Conservation (phyloP, 2,797 vertebrate species). For the Mormyrops attenuatus region DNA sequence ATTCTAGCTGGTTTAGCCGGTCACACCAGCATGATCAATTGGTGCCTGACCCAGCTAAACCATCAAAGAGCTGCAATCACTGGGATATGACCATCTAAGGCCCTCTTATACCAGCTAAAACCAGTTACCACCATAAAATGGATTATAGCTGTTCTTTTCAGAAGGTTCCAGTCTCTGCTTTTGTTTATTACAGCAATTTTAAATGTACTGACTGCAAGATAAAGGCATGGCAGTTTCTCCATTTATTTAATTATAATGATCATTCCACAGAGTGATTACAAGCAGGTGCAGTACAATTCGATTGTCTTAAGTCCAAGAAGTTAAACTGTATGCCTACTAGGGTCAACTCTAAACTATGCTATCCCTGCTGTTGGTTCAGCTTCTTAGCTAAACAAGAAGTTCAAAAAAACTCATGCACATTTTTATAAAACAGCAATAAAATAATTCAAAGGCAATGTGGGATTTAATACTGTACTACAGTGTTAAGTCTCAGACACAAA, state of each 20-base stretch:
- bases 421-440: background rate
- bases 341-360: background rate
- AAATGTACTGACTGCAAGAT: background rate
- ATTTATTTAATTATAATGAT: background rate
- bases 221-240: background rate
- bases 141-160: background rate
- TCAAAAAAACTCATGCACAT: background rate
- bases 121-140: background rate
- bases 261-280: slow-evolving; percentile 8
- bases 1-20: background rate
- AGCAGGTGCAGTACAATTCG: background rate
- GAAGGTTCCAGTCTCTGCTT: background rate
- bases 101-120: background rate
- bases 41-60: background rate
- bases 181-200: background rate
- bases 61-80: background rate
- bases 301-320: background rate
- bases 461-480: background rate
- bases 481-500: background rate
- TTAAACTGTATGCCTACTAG: background rate
- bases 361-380: background rate
- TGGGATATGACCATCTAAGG: background rate
- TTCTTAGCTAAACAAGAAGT: background rate
- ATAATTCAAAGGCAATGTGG: background rate
- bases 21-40: background rate